Evolutionary conservation across 2,113 vertebrate species (phyloP).

Genomic region (Colaptes auratus): DNA sequence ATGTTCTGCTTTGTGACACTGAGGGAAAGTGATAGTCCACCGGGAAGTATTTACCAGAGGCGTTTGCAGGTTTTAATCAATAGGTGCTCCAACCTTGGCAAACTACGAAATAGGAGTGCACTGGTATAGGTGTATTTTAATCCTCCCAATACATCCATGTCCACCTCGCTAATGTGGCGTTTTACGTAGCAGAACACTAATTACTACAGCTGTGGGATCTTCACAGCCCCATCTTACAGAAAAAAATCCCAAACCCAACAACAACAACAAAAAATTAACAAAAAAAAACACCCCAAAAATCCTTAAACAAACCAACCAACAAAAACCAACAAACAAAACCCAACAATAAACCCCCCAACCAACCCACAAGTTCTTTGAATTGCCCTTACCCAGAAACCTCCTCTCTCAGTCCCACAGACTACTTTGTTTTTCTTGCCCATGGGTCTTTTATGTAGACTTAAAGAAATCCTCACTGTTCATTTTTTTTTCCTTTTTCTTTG

Average conservation of each 20-base stretch:
- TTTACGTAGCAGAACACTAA: constrained; percentile 40
- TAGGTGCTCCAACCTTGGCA: background rate
- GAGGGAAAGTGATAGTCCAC: background rate
- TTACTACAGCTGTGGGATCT: background rate
- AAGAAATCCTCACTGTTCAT: background rate
- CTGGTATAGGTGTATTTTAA: background rate
- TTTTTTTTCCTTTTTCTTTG: background rate
- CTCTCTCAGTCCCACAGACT: background rate
- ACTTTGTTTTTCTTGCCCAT: background rate
- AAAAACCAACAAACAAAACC: background rate
- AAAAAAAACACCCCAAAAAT: background rate
- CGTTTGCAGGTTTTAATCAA: constrained; percentile 15
- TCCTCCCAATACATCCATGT: background rate
- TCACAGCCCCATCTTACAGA: background rate
- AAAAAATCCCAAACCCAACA: background rate
- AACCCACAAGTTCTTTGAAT: too few relatives aligned
- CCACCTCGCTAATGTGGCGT: background rate
- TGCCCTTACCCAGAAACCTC: background rate
- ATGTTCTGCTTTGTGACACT: background rate
- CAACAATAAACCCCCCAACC: too few relatives aligned
- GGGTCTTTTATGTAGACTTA: background rate
- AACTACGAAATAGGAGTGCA: background rate
- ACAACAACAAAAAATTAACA: too few relatives aligned
- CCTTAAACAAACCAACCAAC: background rate
- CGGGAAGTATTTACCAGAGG: background rate